phyloP scores from a whole-genome alignment of 1,140 invertebrate species.

The Drosophila sproati region DNA sequence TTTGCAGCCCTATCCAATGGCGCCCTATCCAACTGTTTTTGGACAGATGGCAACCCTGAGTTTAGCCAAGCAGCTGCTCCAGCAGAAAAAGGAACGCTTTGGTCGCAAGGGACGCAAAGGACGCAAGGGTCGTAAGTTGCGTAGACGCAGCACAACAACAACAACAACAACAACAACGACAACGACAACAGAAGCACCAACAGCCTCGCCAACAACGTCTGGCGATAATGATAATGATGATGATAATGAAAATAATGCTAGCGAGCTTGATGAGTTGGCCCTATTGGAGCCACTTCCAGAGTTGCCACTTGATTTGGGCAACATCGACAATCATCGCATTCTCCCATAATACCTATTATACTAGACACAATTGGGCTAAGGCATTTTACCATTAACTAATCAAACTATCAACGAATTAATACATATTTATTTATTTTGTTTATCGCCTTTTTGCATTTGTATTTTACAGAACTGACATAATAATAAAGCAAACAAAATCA shows the following conservation, averaged over 20 bases:
- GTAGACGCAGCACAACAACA: slow-evolving; percentile 45
- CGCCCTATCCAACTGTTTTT: slow-evolving; percentile 56
- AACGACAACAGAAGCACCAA: slow-evolving; percentile 20
- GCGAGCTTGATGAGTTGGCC: slow-evolving; percentile 22
- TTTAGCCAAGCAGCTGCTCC: slow-evolving; percentile 15
- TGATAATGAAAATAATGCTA: slow-evolving; percentile 27
- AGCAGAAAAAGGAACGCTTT: slow-evolving; percentile 9
- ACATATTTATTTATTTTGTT: neutral
- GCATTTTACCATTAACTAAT: neutral
- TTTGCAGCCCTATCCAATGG: slow-evolving; percentile 18
- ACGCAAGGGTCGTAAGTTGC: slow-evolving; percentile 45
- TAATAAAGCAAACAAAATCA: slow-evolving; percentile 3
- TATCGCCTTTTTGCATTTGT: neutral
- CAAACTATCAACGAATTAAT: neutral
- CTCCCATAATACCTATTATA: neutral
- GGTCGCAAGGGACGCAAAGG: slow-evolving; percentile 58
- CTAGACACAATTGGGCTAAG: neutral
- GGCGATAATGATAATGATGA: slow-evolving; percentile 31
- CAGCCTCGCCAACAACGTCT: slow-evolving; percentile 25
- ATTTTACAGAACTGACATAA: neutral
- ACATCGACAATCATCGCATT: slow-evolving; percentile 56
- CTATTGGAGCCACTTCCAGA: slow-evolving; percentile 54
- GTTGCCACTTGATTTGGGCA: slow-evolving; percentile 54
- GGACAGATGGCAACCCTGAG: slow-evolving; percentile 16
- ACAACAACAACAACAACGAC: neutral